Evolutionary conservation across 2,888 invertebrate species (phyloP).

Genomic region (Dromius quadrimaculatus): DNA sequence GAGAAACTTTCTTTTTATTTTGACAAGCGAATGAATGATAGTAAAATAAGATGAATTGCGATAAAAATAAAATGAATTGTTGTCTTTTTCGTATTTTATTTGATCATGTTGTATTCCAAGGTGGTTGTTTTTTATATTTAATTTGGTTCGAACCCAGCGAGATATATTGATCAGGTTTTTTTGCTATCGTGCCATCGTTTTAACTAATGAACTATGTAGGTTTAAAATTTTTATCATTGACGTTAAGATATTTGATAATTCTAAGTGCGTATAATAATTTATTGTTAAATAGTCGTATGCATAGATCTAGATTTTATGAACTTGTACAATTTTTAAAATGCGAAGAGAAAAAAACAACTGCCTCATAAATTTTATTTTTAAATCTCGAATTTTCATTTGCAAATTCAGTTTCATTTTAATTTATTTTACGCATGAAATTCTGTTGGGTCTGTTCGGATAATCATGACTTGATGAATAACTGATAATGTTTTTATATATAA

Average conservation of each 20-base stretch:
- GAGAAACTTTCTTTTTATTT: no score
- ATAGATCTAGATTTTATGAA: constrained; percentile 46
- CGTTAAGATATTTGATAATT: constrained; percentile 46
- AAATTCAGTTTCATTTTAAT: constrained; percentile 30
- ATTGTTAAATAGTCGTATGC: constrained; percentile 51
- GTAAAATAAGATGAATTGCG: background rate
- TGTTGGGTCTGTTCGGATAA: constrained; percentile 39
- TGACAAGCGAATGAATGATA: background rate
- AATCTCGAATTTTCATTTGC: constrained; percentile 46
- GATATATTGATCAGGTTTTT: constrained; percentile 19
- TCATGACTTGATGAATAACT: constrained; percentile 32
- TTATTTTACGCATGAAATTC: constrained; percentile 34
- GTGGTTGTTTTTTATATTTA: constrained; percentile 45
- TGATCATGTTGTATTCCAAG: constrained; percentile 41
- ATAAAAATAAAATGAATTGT: constrained; percentile 23
- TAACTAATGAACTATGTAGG: constrained; percentile 35
- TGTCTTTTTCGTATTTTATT: constrained; percentile 32
- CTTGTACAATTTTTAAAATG: constrained; percentile 19
- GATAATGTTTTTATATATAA: constrained; percentile 41
- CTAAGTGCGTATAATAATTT: constrained; percentile 50
- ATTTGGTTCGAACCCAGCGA: constrained; percentile 26
- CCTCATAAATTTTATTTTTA: constrained; percentile 31
- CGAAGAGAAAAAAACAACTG: constrained; percentile 45
- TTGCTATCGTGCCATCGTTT: constrained; percentile 50
- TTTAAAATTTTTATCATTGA: constrained; percentile 45